phyloP scores from a whole-genome alignment of 2,113 vertebrate species.

The Chamaetylas fuelleborni region DNA sequence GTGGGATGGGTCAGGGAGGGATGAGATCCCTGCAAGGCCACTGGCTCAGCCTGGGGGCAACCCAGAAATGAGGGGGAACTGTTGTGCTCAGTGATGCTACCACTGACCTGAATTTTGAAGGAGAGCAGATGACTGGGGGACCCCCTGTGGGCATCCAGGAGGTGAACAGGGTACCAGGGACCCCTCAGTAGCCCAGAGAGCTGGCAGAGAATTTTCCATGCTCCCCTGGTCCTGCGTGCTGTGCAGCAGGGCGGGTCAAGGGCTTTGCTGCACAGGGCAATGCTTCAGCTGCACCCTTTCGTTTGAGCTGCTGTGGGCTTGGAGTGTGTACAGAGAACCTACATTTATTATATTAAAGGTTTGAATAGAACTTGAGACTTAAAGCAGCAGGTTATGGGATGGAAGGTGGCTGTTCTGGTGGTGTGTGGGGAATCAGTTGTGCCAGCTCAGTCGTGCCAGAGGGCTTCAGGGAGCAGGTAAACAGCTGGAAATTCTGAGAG shows the following conservation, averaged over 20 bases:
- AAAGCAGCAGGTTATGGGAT: not conserved
- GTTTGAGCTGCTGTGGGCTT: rapidly evolving
- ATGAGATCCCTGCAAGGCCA: not conserved
- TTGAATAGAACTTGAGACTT: not conserved
- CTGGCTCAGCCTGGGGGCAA: not conserved
- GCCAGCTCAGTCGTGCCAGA: rapidly evolving
- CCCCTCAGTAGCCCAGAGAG: too few species aligned
- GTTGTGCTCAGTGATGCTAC: too few species aligned
- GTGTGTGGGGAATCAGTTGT: rapidly evolving
- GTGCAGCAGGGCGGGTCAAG: not conserved
- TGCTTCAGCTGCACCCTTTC: not conserved
- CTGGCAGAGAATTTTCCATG: rapidly evolving
- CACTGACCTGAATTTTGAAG: not conserved
- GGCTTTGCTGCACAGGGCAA: not conserved
- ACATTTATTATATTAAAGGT: not conserved
- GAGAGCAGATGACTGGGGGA: not conserved
- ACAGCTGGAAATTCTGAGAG: not conserved
- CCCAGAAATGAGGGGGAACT: not conserved
- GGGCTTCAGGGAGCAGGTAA: not conserved
- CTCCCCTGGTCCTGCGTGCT: not conserved
- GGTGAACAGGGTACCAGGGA: rapidly evolving
- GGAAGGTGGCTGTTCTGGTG: not conserved
- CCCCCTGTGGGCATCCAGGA: not conserved
- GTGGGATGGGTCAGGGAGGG: not conserved
- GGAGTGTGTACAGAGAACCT: rapidly evolving